These are phyloP conservation scores for Platichthys flesus DNA, from an alignment of 2,113 vertebrate species.

Conservation along the genomic window DNA sequence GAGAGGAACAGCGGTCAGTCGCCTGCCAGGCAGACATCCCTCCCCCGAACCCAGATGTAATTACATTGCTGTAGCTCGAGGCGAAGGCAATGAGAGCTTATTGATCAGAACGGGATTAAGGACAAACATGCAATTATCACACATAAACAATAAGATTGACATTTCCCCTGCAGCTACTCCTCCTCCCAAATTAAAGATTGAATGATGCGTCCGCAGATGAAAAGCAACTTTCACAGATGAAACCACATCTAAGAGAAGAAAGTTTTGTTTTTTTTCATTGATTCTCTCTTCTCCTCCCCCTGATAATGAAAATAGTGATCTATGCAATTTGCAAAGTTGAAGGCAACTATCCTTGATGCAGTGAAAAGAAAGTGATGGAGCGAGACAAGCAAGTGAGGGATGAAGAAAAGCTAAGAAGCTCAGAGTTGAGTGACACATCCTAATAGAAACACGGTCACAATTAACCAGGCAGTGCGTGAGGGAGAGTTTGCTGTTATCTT, in stretches of 20 bases:
- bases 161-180: slow-evolving; percentile 48
- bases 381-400: background rate
- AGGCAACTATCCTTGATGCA: slow-evolving; percentile 22
- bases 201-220: slow-evolving; percentile 5
- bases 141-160: slow-evolving; percentile 58
- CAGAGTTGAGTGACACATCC: background rate
- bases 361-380: background rate
- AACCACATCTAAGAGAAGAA: background rate
- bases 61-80: slow-evolving; percentile 59
- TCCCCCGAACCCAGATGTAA: slow-evolving; percentile 19
- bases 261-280: slow-evolving; percentile 8
- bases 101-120: slow-evolving; percentile 67
- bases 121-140: slow-evolving; percentile 60
- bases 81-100: slow-evolving; percentile 57
- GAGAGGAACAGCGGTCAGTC: slow-evolving; percentile 38
- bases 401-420: slow-evolving; percentile 1
- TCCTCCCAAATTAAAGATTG: slow-evolving; percentile 52
- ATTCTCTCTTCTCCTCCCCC: background rate
- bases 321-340: slow-evolving; percentile 2
- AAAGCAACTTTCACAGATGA: slow-evolving; percentile 28
- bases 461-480: background rate
- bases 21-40: slow-evolving; percentile 21
- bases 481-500: background rate
- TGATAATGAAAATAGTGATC: background rate
- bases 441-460: background rate